Evolutionary conservation across 2,797 vertebrate genomes (phyloP).

Genomic region (Lindbergichthys nudifrons): DNA sequence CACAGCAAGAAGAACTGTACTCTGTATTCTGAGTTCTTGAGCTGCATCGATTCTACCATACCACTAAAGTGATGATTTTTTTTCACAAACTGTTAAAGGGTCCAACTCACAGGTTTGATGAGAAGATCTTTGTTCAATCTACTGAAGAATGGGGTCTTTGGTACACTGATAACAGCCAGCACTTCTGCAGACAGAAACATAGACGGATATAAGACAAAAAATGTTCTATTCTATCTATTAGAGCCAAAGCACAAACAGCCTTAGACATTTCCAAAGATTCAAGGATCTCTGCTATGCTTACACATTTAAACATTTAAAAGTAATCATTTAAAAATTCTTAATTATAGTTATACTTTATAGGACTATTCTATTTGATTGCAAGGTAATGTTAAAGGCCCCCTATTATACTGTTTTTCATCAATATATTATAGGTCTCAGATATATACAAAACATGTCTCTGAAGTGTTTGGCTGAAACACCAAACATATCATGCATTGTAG

Average conservation of each 20-base stretch:
- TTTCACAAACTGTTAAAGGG: slow-evolving; percentile 2
- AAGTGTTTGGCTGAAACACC: too few relatives aligned
- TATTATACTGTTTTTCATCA: too few relatives aligned
- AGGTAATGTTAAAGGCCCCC: not conserved
- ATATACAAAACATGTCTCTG: too few relatives aligned
- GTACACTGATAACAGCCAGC: slow-evolving; percentile 62
- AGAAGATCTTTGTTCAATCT: slow-evolving; percentile 66
- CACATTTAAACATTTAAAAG: not conserved
- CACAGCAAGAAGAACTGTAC: not conserved
- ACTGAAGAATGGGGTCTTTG: slow-evolving; percentile 78
- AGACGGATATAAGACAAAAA: not conserved
- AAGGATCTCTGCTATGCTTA: not conserved
- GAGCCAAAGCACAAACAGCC: not conserved
- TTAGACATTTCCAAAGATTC: not conserved
- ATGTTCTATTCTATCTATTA: not conserved
- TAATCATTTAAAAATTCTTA: not conserved
- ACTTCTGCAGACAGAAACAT: slow-evolving; percentile 64
- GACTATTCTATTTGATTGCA: not conserved
- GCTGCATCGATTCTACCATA: too few relatives aligned
- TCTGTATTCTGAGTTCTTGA: too few relatives aligned
- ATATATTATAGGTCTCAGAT: too few relatives aligned
- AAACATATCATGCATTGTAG: too few relatives aligned
- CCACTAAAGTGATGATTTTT: not conserved
- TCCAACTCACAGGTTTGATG: slow-evolving; percentile 75
- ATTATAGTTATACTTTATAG: not conserved